Percentiles rank a stretch among this genome's conserved stretches.
Evolutionary conservation across 2,888 invertebrate species (phyloP).

Genomic region (Stenchaetothrips biformis): DNA sequence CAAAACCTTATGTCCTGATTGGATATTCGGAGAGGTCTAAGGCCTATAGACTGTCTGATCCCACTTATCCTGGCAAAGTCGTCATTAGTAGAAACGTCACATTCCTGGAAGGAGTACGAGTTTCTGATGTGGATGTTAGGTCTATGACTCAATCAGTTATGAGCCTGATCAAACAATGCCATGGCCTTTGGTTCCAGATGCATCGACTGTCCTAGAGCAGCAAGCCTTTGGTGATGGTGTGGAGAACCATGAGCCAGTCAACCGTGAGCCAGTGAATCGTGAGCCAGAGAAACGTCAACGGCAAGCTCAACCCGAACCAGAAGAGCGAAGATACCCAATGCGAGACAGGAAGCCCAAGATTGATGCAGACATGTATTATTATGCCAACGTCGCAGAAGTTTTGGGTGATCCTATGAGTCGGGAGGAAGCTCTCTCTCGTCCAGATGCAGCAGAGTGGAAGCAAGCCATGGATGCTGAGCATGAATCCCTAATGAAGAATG

Average conservation of each 20-base stretch:
- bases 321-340: neutral
- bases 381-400: neutral
- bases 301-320: neutral
- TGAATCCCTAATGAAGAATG: constrained; percentile 27
- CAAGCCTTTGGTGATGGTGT: neutral
- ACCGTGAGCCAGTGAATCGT: neutral
- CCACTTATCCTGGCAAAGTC: neutral
- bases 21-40: neutral
- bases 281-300: neutral
- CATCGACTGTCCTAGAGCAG: neutral
- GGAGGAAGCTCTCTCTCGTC: neutral
- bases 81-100: neutral
- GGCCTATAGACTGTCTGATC: neutral
- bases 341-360: neutral
- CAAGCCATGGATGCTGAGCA: constrained; percentile 29
- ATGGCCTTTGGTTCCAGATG: neutral
- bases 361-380: neutral
- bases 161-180: neutral
- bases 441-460: constrained; percentile 29
- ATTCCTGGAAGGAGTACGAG: neutral
- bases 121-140: neutral
- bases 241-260: neutral
- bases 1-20: neutral
- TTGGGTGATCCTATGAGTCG: neutral
- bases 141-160: neutral